These are phyloP conservation scores for Drosophila miranda DNA, from an alignment of 1,140 invertebrate species.

Conservation along the genomic window DNA sequence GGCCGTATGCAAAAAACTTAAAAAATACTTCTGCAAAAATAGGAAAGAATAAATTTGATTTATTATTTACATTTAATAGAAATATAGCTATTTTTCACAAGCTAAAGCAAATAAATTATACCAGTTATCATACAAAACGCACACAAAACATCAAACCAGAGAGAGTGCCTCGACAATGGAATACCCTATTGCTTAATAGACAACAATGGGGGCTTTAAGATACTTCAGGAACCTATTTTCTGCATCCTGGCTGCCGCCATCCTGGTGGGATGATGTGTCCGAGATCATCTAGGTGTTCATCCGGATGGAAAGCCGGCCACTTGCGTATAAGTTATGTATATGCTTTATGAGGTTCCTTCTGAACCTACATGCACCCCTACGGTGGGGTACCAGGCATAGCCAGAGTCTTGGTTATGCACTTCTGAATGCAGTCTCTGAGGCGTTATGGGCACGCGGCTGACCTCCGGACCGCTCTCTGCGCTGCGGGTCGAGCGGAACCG, in stretches of 20 bases:
- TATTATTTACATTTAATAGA: conserved; percentile 68
- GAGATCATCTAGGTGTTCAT: background rate
- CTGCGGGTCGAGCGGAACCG: conserved; percentile 76
- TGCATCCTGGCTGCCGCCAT: too few species aligned
- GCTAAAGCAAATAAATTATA: conserved; percentile 74
- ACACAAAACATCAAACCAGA: background rate
- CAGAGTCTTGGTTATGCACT: background rate
- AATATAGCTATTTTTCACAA: conserved; percentile 74
- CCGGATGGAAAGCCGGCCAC: too few species aligned
- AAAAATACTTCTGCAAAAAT: conserved; percentile 44
- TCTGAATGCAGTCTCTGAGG: conserved; percentile 18
- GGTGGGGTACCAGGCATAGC: too few species aligned
- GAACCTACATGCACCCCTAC: too few species aligned
- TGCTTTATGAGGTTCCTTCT: too few species aligned
- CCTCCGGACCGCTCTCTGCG: conserved; percentile 49
- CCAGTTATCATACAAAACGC: conserved; percentile 56
- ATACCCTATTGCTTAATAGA: too few species aligned
- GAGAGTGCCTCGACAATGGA: too few species aligned
- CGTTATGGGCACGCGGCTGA: conserved; percentile 55
- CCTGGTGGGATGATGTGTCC: background rate
- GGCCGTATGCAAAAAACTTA: conserved; percentile 60
- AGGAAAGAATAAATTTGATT: conserved; percentile 64
- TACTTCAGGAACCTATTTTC: too few species aligned
- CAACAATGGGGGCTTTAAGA: too few species aligned
- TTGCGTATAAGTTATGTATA: too few species aligned